Evolutionary conservation across 92 coral and sea anemone species (phyloP), one percentile per base, ranked within the genome.

Genomic region (Diadumene lineata): DNA sequence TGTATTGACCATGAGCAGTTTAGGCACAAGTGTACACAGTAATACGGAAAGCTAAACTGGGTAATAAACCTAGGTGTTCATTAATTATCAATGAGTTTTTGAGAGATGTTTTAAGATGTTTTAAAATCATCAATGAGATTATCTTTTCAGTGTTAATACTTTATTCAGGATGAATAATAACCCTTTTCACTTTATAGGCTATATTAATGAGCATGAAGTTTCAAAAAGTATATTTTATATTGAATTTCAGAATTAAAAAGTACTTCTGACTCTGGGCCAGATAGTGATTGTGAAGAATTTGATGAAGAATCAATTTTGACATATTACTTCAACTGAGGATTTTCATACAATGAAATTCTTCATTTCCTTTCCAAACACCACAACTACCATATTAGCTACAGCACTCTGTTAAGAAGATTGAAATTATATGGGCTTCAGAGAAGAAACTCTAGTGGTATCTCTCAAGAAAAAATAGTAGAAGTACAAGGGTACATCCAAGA

Each of bases 301-400:
- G 64, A 57, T 27, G 64, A 57, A n/a, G 64, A 57, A 17, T 21
- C 64, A 57, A n/a, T 57, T 57, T 57, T 57, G 30, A 57, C 7
- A 57, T 57, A 57, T 57, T 57, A 57, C 30, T 57, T 57, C 30
- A 57, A 57, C 64, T 7, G 64, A 57, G 64, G 64, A 21, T 57
- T 57, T 27, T 57, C 64, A 57, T 57, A 57, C 64, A 57, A 57
- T 57, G 64, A 57, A 57, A 57, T 57, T 21, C 3, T 57, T n/a
- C 25, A 8, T 4, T 57, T 57, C 64, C 64, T 57, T 57, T 7
- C 26, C 64, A 57, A 57, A 57, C 64, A 57, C 64, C 64, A 57
- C 19, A n/a, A 57, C 30, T 57, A 57, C 64, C 64, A 57, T n/a
- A 57, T 21, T 7, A 57, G 64, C 30, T 57, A 57, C 17, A 57